phyloP scores from a whole-genome alignment of 2,888 invertebrate species.

The Callinectes sapidus region DNA sequence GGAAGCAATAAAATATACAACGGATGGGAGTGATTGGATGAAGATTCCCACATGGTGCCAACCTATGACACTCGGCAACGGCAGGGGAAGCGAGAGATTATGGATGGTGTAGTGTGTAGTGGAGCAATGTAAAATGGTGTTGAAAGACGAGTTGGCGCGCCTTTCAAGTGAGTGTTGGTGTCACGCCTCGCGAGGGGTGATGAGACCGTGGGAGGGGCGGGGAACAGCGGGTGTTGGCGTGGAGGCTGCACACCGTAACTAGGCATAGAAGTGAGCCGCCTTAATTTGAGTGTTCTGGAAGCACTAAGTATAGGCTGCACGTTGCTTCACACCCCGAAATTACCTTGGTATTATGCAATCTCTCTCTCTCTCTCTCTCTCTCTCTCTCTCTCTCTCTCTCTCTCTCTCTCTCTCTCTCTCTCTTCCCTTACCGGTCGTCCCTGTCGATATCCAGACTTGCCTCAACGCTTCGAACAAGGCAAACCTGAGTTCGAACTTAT shows the following conservation, averaged over 20 bases:
- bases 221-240: neutral
- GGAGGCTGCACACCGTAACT: neutral
- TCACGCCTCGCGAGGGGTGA: neutral
- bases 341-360: neutral
- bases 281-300: slow-evolving; percentile 3
- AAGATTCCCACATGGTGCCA: neutral
- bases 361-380: neutral
- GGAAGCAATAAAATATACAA: too few relatives aligned
- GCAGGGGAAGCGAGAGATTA: neutral
- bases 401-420: neutral
- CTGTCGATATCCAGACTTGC: too few relatives aligned
- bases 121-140: neutral
- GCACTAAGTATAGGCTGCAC: neutral
- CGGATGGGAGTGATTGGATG: neutral
- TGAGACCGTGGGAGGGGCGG: neutral
- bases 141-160: neutral
- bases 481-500: too few relatives aligned
- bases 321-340: neutral
- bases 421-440: too few relatives aligned
- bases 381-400: neutral
- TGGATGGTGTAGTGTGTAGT: neutral
- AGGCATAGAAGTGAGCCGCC: neutral
- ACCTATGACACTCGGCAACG: neutral
- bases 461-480: too few relatives aligned
- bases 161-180: neutral